Evolutionary conservation across 2,888 invertebrate genomes (phyloP).

Genomic region (Thera britannica): DNA sequence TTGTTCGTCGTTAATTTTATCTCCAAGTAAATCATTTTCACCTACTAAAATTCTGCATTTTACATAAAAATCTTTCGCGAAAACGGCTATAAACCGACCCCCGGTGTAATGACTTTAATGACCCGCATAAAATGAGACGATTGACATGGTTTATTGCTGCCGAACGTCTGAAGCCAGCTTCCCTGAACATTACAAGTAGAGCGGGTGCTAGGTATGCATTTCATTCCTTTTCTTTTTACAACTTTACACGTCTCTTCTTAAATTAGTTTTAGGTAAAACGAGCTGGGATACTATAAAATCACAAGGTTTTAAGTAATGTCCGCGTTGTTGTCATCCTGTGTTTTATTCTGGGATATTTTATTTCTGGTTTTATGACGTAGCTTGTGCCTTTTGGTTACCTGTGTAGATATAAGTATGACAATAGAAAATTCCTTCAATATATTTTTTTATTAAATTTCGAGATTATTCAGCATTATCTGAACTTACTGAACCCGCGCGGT

Average conservation of each 20-base stretch:
- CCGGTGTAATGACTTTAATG: constrained; percentile 45
- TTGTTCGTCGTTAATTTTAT: constrained; percentile 27
- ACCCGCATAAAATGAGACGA: constrained; percentile 44
- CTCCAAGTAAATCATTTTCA: constrained; percentile 29
- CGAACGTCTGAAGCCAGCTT: constrained; percentile 35
- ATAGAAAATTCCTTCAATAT: too few relatives aligned
- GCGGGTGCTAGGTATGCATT: constrained; percentile 27
- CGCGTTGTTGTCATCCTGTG: background rate
- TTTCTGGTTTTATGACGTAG: too few relatives aligned
- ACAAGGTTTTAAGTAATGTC: background rate
- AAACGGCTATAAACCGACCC: constrained; percentile 43
- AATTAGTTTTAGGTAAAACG: constrained; percentile 1
- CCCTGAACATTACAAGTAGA: constrained; percentile 33
- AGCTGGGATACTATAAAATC: background rate
- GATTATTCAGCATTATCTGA: too few relatives aligned
- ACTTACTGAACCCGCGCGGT: too few relatives aligned
- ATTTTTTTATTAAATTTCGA: too few relatives aligned
- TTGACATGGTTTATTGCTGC: constrained; percentile 42
- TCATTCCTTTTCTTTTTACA: constrained; percentile 30
- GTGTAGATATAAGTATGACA: too few relatives aligned
- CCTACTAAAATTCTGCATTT: constrained; percentile 36
- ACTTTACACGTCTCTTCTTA: constrained; percentile 21
- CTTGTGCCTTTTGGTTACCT: too few relatives aligned
- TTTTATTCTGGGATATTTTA: background rate
- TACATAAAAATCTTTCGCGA: constrained; percentile 40